Conservation (phyloP, 2,888 invertebrate species). For the Lycaena phlaeas region DNA sequence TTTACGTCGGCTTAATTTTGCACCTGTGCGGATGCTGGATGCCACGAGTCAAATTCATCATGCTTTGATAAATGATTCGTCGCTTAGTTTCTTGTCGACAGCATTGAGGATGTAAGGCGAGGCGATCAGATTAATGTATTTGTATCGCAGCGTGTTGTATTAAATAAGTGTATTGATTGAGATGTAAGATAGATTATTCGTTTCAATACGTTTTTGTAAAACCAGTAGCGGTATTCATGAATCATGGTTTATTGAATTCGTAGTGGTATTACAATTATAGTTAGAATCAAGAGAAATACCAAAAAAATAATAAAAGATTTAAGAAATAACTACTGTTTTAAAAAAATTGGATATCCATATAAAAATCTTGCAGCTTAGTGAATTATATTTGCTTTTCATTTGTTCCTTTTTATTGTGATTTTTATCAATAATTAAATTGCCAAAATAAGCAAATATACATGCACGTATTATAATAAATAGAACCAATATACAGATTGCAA, state of each 20-base stretch:
- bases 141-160: background rate
- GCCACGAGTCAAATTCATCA: slow-evolving; percentile 48
- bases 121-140: background rate
- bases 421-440: too few relatives aligned
- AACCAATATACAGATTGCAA: slow-evolving; percentile 1
- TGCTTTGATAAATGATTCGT: slow-evolving; percentile 38
- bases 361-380: too few relatives aligned
- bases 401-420: too few relatives aligned
- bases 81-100: slow-evolving; percentile 14
- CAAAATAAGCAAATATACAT: too few relatives aligned
- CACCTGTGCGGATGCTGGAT: slow-evolving; percentile 44
- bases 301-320: too few relatives aligned
- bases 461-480: background rate
- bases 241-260: too few relatives aligned
- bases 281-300: too few relatives aligned
- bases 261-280: too few relatives aligned
- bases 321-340: too few relatives aligned
- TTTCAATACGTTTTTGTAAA: background rate
- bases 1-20: slow-evolving; percentile 29
- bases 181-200: background rate
- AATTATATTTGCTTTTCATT: too few relatives aligned
- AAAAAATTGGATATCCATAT: too few relatives aligned
- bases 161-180: background rate
- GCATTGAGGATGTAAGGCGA: slow-evolving; percentile 2
- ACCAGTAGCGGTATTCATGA: background rate